Conservation (phyloP, 2,113 vertebrate genomes). For the Piliocolobus tephrosceles region DNA sequence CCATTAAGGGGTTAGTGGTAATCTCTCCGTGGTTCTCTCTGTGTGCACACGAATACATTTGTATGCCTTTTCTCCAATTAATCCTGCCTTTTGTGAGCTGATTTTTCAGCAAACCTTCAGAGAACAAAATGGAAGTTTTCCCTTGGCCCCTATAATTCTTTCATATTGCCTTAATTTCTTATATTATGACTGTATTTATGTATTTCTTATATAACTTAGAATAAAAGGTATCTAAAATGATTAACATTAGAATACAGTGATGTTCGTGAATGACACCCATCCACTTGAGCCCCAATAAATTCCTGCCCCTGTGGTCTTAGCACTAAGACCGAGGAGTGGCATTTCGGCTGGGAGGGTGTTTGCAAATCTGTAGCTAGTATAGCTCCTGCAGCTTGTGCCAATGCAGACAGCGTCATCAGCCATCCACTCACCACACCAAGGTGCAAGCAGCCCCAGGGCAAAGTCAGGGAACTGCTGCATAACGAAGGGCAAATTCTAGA, state of each 20-base stretch:
- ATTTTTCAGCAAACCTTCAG: neutral
- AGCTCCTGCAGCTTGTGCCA: neutral
- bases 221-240: neutral
- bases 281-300: neutral
- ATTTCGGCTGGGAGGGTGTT: accelerated
- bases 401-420: accelerated
- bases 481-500: neutral
- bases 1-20: neutral
- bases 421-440: neutral
- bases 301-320: neutral
- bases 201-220: neutral
- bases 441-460: no score
- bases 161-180: neutral
- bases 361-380: neutral
- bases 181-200: neutral
- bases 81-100: neutral
- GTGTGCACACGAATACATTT: neutral
- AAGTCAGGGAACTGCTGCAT: neutral
- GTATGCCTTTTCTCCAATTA: neutral
- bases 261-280: neutral
- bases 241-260: neutral
- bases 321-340: neutral
- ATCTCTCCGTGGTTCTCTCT: neutral
- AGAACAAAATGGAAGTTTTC: neutral
- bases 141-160: neutral